Evolutionary conservation across 2,888 invertebrate species (phyloP).

Genomic region (Morpho achilles): DNA sequence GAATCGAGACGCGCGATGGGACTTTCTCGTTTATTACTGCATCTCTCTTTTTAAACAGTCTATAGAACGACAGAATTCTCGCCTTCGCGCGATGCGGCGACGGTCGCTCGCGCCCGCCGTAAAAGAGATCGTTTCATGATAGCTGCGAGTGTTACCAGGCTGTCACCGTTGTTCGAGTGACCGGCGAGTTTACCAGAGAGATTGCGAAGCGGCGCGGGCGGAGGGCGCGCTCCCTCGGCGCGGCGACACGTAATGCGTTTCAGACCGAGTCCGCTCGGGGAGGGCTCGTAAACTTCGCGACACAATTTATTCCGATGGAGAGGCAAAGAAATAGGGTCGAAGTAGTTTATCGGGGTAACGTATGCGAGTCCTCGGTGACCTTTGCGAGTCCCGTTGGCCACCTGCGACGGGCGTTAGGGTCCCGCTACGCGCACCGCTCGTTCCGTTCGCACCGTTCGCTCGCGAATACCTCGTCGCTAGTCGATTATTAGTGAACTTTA

Average conservation of each 20-base stretch:
- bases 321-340: conserved; percentile 13
- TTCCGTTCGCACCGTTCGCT: neutral
- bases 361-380: conserved; percentile 44
- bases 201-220: neutral
- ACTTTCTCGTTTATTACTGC: conserved; percentile 67
- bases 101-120: conserved; percentile 17
- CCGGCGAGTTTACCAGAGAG: neutral
- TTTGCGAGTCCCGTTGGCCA: conserved; percentile 62
- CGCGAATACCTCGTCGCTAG: no score
- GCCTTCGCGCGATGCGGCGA: conserved; percentile 9
- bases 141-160: conserved; percentile 10
- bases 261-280: conserved; percentile 1
- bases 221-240: conserved; percentile 3
- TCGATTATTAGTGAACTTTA: no score
- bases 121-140: conserved; percentile 37
- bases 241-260: conserved; percentile 19
- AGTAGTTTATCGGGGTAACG: conserved; percentile 31
- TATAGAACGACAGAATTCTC: conserved; percentile 37
- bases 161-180: neutral
- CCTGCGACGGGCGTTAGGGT: conserved; percentile 52
- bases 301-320: conserved; percentile 15
- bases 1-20: conserved; percentile 36
- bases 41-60: conserved; percentile 33
- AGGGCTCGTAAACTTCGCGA: conserved; percentile 15
- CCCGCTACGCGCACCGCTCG: conserved; percentile 43